These are phyloP conservation scores for Unio delphinus DNA, from an alignment of 2,888 invertebrate genomes.

Conservation along the genomic window DNA sequence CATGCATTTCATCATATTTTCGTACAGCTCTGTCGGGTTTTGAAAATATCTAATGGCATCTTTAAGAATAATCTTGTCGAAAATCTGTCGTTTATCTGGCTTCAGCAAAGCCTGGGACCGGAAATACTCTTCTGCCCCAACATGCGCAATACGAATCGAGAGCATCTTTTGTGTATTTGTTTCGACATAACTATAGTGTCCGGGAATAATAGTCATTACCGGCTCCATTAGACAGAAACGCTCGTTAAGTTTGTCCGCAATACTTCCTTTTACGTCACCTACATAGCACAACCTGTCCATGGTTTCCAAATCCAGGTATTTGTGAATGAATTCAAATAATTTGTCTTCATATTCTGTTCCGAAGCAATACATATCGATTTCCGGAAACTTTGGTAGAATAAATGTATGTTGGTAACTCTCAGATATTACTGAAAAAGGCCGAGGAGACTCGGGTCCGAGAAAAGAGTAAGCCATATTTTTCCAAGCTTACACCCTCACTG, in stretches of 20 bases:
- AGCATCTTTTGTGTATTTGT: slow-evolving; percentile 55
- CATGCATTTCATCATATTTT: slow-evolving; percentile 57
- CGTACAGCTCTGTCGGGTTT: slow-evolving; percentile 53
- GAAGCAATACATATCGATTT: slow-evolving; percentile 53
- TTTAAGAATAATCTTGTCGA: slow-evolving; percentile 63
- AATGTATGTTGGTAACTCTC: slow-evolving; percentile 58
- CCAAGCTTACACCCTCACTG: slow-evolving; percentile 3
- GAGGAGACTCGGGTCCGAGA: slow-evolving; percentile 67
- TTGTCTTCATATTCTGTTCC: slow-evolving; percentile 60
- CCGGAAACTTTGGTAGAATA: slow-evolving; percentile 47
- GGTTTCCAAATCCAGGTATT: slow-evolving; percentile 63
- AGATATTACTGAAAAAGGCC: slow-evolving; percentile 65
- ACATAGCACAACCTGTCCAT: slow-evolving; percentile 65
- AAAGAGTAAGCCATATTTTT: slow-evolving; percentile 55
- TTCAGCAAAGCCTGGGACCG: slow-evolving; percentile 34
- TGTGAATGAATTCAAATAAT: slow-evolving; percentile 59
- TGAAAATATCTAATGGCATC: slow-evolving; percentile 62
- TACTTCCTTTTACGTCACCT: slow-evolving; percentile 61
- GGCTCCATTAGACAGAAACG: slow-evolving; percentile 64
- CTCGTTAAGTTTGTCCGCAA: slow-evolving; percentile 49
- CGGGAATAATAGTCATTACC: slow-evolving; percentile 60
- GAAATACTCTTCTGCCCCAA: slow-evolving; percentile 67
- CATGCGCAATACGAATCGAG: slow-evolving; percentile 57
- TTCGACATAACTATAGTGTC: slow-evolving; percentile 64
- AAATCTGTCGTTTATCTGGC: slow-evolving; percentile 39